phyloP scores from a whole-genome alignment of 2,888 invertebrate species.

The Vannuccia rotundouncinata region DNA sequence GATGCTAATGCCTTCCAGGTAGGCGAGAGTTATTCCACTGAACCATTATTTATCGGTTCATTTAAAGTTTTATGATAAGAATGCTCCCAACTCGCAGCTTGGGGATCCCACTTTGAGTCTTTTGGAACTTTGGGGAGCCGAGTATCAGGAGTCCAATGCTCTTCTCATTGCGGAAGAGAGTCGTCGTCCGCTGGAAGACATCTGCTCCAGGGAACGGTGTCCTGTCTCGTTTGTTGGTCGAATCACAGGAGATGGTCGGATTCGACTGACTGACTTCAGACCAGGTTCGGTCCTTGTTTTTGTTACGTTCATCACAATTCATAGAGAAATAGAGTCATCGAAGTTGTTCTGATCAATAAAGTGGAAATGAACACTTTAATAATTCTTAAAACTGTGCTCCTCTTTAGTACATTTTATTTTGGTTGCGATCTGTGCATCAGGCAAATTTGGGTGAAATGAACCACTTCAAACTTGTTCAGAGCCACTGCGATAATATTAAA shows the following conservation, averaged over 20 bases:
- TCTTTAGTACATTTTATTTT: no score
- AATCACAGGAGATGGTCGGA: constrained; percentile 76
- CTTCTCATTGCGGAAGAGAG: constrained; percentile 68
- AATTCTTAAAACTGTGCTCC: no score
- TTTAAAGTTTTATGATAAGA: not conserved
- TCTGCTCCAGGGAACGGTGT: constrained; percentile 80
- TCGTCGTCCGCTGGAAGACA: constrained; percentile 63
- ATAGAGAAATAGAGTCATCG: no score
- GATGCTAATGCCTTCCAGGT: constrained; percentile 64
- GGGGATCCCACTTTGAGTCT: constrained; percentile 90
- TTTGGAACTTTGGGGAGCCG: constrained; percentile 93
- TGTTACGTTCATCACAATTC: no score
- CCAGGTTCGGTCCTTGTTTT: no score
- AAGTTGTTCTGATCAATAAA: no score
- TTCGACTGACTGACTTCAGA: not conserved
- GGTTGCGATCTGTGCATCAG: no score
- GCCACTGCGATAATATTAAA: no score
- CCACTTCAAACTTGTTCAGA: no score
- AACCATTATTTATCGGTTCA: not conserved
- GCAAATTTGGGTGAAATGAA: no score
- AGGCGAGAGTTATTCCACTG: not conserved
- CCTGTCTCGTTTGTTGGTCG: constrained; percentile 84
- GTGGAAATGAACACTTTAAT: no score
- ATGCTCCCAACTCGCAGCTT: no score
- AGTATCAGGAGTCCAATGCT: constrained; percentile 77